These are phyloP conservation scores for Acleris sparsana DNA, from an alignment of 2,888 invertebrate species.

Conservation along the genomic window DNA sequence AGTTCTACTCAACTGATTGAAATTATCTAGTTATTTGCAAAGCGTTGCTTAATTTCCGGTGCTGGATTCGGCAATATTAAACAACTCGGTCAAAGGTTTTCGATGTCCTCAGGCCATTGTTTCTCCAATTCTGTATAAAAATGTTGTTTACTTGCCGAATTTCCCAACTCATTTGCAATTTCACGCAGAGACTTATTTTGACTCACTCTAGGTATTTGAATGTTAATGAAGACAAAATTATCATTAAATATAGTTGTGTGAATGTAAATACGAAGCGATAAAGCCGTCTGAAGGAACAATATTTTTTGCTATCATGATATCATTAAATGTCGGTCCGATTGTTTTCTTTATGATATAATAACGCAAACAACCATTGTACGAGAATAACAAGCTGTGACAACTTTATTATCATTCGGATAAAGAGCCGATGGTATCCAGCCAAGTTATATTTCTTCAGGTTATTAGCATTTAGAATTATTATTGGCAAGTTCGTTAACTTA, in stretches of 20 bases:
- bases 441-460: conserved; percentile 13
- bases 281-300: conserved; percentile 11
- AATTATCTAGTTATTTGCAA: conserved; percentile 3
- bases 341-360: conserved; percentile 52
- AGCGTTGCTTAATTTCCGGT: conserved; percentile 24
- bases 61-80: conserved; percentile 15
- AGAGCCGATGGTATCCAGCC: conserved; percentile 7
- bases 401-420: conserved; percentile 8
- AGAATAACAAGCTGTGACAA: conserved; percentile 37
- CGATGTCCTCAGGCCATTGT: conserved; percentile 28
- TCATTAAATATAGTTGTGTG: conserved; percentile 11
- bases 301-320: conserved; percentile 25
- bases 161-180: conserved; percentile 33
- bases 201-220: conserved; percentile 28
- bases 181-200: conserved; percentile 14
- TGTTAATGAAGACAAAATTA: conserved; percentile 13
- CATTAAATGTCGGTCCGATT: conserved; percentile 36
- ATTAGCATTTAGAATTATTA: conserved; percentile 16
- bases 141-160: conserved; percentile 20
- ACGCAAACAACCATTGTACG: conserved; percentile 40
- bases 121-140: conserved; percentile 22
- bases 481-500: conserved; percentile 25
- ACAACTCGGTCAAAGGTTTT: conserved; percentile 33
- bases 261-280: conserved; percentile 19
- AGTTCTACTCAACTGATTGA: not conserved